These are phyloP conservation scores for Sphinx pinastri DNA, from an alignment of 2,888 invertebrate genomes.

Conservation along the genomic window DNA sequence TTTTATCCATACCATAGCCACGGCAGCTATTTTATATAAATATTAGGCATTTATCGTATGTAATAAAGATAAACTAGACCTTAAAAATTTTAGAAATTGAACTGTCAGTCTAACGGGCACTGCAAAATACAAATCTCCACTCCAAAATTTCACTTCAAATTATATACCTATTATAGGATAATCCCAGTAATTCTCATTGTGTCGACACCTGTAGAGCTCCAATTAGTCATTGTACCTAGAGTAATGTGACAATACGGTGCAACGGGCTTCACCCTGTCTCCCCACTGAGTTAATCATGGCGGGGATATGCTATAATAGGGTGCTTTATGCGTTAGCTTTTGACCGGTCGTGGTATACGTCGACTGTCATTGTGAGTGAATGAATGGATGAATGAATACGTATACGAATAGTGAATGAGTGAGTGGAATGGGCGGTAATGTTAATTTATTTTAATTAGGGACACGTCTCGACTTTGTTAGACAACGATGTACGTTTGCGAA, in stretches of 20 bases:
- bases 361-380: constrained; percentile 20
- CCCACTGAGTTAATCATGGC: constrained; percentile 10
- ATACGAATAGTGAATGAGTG: neutral
- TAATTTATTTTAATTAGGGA: neutral
- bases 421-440: neutral
- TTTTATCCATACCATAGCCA: too few relatives aligned
- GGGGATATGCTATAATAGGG: neutral
- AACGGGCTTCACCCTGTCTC: neutral
- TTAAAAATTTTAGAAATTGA: too few relatives aligned
- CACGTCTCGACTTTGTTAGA: neutral
- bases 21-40: too few relatives aligned
- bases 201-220: neutral
- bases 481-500: too few relatives aligned
- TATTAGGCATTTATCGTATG: too few relatives aligned
- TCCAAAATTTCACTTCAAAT: too few relatives aligned
- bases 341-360: neutral
- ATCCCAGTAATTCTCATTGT: neutral
- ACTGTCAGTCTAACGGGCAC: too few relatives aligned
- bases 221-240: constrained; percentile 10
- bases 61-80: too few relatives aligned
- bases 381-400: neutral
- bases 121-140: too few relatives aligned
- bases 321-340: constrained; percentile 1
- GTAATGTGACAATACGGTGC: constrained; percentile 2
- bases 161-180: neutral